Conservation (phyloP, 2,113 vertebrate genomes). For the Sisor rabdophorus region DNA sequence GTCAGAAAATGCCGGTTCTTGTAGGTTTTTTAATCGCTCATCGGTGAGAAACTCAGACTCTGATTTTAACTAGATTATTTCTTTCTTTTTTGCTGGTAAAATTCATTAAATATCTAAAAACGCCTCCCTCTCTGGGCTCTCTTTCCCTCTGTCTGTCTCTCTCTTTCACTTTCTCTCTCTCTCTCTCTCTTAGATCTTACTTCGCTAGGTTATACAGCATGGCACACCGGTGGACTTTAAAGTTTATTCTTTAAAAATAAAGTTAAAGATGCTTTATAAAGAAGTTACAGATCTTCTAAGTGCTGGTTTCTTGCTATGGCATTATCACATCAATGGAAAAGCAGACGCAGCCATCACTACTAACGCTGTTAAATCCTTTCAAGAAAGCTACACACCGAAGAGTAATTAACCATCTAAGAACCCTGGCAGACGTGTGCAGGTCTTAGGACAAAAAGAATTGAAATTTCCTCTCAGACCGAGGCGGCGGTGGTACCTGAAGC, state of each 20-base stretch:
- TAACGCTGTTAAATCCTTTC: neutral
- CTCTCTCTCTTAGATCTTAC: neutral
- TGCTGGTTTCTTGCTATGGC: neutral
- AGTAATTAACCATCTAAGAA: neutral
- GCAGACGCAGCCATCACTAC: neutral
- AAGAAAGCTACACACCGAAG: neutral
- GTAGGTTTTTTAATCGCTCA: neutral
- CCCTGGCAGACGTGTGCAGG: neutral
- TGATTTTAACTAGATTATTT: neutral
- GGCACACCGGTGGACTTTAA: too few species aligned
- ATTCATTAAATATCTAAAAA: neutral
- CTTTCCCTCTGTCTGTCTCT: too few species aligned
- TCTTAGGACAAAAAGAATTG: too few species aligned
- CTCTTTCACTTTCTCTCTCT: too few species aligned
- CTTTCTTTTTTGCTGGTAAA: too few species aligned
- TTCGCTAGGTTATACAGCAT: neutral
- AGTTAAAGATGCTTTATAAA: neutral
- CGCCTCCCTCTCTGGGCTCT: neutral
- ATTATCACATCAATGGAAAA: neutral
- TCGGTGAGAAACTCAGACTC: neutral
- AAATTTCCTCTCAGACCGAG: neutral
- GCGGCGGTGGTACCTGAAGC: slow-evolving; percentile 58
- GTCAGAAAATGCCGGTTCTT: too few species aligned
- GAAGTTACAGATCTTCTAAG: neutral
- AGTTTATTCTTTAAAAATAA: neutral